Percentiles rank a stretch among this genome's conserved stretches.
phyloP scores from a whole-genome alignment of 1,140 invertebrate species.

The Ceratitis capitata region DNA sequence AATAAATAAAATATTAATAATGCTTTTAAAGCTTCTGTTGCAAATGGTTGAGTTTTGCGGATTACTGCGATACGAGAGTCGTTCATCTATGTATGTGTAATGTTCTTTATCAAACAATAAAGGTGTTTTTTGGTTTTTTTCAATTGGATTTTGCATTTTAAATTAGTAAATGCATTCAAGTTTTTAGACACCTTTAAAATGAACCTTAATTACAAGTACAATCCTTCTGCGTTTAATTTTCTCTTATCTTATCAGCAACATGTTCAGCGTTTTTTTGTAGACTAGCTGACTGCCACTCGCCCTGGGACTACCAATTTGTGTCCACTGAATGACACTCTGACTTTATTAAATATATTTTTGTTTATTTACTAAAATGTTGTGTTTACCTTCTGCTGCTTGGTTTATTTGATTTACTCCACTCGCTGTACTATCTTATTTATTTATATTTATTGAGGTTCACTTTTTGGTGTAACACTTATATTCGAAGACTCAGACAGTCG shows the following conservation, averaged over 20 bases:
- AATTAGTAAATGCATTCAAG: too few relatives aligned
- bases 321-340: background rate
- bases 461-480: background rate
- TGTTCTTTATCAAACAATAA: too few relatives aligned
- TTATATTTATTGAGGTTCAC: background rate
- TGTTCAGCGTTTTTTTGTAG: background rate
- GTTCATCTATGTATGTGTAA: too few relatives aligned
- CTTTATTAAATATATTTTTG: background rate
- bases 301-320: background rate
- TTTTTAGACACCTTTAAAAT: too few relatives aligned
- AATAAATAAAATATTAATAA: background rate
- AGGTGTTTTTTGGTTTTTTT: too few relatives aligned
- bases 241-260: constrained; percentile 29
- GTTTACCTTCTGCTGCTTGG: background rate
- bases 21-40: background rate
- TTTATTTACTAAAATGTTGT: constrained; percentile 1
- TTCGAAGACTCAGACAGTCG: background rate
- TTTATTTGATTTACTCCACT: background rate
- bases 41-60: background rate
- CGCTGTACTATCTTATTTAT: constrained; percentile 2
- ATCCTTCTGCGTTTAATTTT: background rate
- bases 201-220: background rate
- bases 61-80: too few relatives aligned
- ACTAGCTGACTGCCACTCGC: background rate
- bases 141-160: too few relatives aligned